Percentiles rank a stretch among this genome's conserved stretches.
Conservation (phyloP, 1,140 invertebrate genomes). For the Drosophila jambulina region DNA sequence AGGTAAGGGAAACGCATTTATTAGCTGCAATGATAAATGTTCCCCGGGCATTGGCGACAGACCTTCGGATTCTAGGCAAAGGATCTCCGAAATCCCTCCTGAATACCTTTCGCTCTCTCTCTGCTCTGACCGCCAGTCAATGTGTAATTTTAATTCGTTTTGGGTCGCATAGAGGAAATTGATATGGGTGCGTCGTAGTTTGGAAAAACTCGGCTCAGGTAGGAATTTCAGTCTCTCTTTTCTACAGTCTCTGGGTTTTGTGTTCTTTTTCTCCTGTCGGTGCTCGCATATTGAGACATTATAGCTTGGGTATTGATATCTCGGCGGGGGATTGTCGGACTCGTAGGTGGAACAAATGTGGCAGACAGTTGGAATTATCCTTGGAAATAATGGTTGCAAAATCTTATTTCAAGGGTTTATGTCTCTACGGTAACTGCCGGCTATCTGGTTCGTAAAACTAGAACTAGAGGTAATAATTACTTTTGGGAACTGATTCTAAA, state of each 20-base stretch:
- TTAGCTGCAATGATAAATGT: conserved; percentile 82
- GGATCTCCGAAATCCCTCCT: conserved; percentile 50
- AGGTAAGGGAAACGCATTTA: conserved; percentile 80
- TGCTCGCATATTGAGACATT: conserved; percentile 55
- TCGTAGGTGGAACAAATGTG: conserved; percentile 60
- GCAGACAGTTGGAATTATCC: conserved; percentile 48
- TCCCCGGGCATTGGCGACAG: conserved; percentile 38
- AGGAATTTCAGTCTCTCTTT: conserved; percentile 29
- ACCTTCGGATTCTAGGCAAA: conserved; percentile 33
- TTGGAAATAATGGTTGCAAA: conserved; percentile 41
- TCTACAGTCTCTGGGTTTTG: conserved; percentile 1
- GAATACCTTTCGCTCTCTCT: too few relatives aligned
- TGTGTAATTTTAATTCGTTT: conserved; percentile 83
- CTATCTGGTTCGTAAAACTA: conserved; percentile 13
- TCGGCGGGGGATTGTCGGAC: conserved; percentile 41
- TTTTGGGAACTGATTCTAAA: background rate
- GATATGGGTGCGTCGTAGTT: conserved; percentile 72
- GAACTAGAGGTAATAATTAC: conserved; percentile 7
- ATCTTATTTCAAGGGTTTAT: conserved; percentile 13
- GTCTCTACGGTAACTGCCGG: conserved; percentile 4
- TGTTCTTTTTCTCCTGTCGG: background rate
- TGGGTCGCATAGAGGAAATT: conserved; percentile 68
- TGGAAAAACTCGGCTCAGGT: conserved; percentile 55
- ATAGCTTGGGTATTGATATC: conserved; percentile 50
- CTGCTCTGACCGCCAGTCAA: conserved; percentile 38